Evolutionary conservation across 1,140 invertebrate genomes (phyloP).

Genomic region (Phortica variegata): DNA sequence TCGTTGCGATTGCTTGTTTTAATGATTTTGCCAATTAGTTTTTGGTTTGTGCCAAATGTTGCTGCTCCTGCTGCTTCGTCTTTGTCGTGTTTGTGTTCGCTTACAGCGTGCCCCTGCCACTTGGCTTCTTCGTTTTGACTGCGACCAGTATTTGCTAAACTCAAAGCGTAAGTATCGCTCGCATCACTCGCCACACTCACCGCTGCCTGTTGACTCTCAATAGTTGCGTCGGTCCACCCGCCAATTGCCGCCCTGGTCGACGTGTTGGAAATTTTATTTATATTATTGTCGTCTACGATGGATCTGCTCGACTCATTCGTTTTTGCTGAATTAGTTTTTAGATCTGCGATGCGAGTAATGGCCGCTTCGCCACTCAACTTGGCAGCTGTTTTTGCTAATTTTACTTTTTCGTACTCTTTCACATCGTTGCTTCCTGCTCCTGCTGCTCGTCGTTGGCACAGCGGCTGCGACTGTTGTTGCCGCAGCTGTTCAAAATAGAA

Average conservation of each 20-base stretch:
- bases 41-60: conserved; percentile 18
- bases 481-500: too few species aligned
- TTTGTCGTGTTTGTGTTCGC: too few species aligned
- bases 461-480: too few species aligned
- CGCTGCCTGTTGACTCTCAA: too few species aligned
- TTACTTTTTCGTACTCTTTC: conserved; percentile 32
- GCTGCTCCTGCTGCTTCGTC: conserved; percentile 23
- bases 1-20: conserved; percentile 12
- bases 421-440: too few species aligned
- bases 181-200: background rate
- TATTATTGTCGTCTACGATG: conserved; percentile 17
- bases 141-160: conserved; percentile 2
- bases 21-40: conserved; percentile 34
- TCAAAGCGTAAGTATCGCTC: too few species aligned
- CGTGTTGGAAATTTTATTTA: conserved; percentile 34
- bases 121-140: conserved; percentile 51
- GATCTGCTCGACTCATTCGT: conserved; percentile 10
- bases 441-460: too few species aligned
- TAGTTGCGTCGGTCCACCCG: too few species aligned
- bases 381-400: conserved; percentile 52
- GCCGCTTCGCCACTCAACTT: conserved; percentile 31
- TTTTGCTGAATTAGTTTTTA: conserved; percentile 38
- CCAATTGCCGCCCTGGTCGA: conserved; percentile 10
- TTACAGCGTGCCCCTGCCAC: too few species aligned
- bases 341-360: conserved; percentile 37